Conservation (phyloP, 2,888 invertebrate species). For the Xylota segnis region DNA sequence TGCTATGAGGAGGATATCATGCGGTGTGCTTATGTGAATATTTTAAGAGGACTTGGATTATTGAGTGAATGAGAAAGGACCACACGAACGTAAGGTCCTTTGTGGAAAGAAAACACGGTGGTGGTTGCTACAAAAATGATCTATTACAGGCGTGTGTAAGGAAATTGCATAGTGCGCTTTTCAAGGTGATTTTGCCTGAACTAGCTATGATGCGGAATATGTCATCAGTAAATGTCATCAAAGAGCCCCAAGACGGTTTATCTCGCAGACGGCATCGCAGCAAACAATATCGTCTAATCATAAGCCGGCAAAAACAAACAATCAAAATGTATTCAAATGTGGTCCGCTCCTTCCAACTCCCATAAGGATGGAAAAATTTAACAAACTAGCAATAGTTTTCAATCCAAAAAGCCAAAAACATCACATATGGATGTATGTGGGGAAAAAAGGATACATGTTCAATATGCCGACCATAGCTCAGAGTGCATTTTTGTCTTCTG, state of each 20-base stretch:
- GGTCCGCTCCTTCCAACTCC: slow-evolving; percentile 3
- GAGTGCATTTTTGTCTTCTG: slow-evolving; percentile 71
- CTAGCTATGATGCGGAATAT: too few species aligned
- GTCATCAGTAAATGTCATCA: too few species aligned
- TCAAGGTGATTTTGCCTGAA: background rate
- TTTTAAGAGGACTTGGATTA: slow-evolving; percentile 28
- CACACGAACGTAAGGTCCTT: too few species aligned
- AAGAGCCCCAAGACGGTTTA: too few species aligned
- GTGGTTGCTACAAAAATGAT: too few species aligned
- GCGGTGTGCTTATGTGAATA: slow-evolving; percentile 31
- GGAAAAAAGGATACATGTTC: slow-evolving; percentile 69
- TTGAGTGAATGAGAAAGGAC: too few species aligned
- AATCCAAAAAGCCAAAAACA: slow-evolving; percentile 54
- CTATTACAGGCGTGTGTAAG: too few species aligned
- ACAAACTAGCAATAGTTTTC: slow-evolving; percentile 73
- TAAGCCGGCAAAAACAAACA: slow-evolving; percentile 49
- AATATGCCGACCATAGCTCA: slow-evolving; percentile 74
- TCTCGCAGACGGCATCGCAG: background rate
- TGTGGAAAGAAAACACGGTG: slow-evolving; percentile 16
- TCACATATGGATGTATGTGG: slow-evolving; percentile 41
- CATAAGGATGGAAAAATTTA: slow-evolving; percentile 38
- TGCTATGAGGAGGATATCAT: slow-evolving; percentile 1
- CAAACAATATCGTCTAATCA: slow-evolving; percentile 48
- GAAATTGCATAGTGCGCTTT: too few species aligned
- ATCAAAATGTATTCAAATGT: slow-evolving; percentile 62